Base-by-base conservation (phyloP, 1,140 invertebrate genomes). In the Magallana ariakensis region DNA sequence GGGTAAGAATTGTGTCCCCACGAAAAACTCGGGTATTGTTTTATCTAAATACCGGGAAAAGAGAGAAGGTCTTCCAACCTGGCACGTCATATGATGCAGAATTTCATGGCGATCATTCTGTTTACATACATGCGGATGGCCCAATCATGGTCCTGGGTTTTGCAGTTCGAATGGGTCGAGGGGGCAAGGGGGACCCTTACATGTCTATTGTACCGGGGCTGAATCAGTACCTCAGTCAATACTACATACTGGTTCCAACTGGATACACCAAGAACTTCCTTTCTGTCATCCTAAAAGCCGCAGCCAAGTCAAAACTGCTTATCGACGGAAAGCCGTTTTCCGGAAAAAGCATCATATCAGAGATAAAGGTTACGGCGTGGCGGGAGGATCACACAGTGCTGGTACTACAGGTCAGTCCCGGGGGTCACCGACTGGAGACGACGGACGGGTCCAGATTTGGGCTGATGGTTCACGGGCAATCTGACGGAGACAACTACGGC, bases 181-280 rank as follows among this genome's bases (percentile, higher is more conserved):
- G 66, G 22, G 66, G 66, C 5, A 8, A 70, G 11, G 66, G 66
- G 22, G 66, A 70, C 7, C 66, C 66, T 3, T 70, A 70, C 66
- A 70, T 70, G 66, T 70, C 66, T 33, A 13, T 70, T 70, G 66
- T 70, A 11, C 66, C 66, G 10, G 66, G 66, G 11, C 13, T 70
- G 8, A 70, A 70, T 13, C 66, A 70, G 66, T 70, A 70, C 19
- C 22, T 70, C 5, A 70, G 22, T 26, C n/a, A 26, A 26, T 70
- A 70, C 33, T 22, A 33, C 1, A 70, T 70, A 3, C 19, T 26
- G n/a, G 66, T 70, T 26, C 66, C 66, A 26, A 7, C 8, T 1
- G 66, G 66, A 33, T 70, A 70, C 13, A 70, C 8, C 0, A 19
- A 70, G 33, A 70, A 70, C 33, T 70, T 26, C 11, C 22, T 70